Evolutionary conservation across 2,113 vertebrate species (phyloP), one percentile per base, ranked within the genome.

Genomic region (Notarius lentiginosus): DNA sequence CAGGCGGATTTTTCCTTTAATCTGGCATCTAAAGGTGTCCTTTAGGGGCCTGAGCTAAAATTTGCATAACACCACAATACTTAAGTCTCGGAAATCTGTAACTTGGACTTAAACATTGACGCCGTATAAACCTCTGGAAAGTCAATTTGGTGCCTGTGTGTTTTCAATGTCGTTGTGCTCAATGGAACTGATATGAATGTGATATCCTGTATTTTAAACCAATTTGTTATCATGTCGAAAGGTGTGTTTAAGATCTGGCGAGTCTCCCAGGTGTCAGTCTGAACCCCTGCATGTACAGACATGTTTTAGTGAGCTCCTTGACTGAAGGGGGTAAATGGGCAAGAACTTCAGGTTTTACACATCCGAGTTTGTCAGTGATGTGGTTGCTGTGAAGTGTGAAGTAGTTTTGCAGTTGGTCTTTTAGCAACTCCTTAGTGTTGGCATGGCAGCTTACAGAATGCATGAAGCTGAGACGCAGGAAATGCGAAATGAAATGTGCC

Each of bases 291-390:
- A 5, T 80, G 84, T 53, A 87, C 58, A 61, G 58, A 17, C 60
- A 85, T 27, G 77, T 58, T 70, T 47, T 51, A 51, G 70, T 76
- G 22, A 70, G 70, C 66, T 68, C 27, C 68, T 24, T 55, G 79
- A 30, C 27, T 4, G 60, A 51, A 5, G 49, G 20, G 77, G 20
- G 79, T 24, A 15, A 77, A 55, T 77, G 53, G 49, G 49, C 24
- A 18, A 85, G 73, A 53, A 85, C 65, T n/a, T 85, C 20, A 61
- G 34, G 27, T 82, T 84, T 51, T 63, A 51, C 56, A 85, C 41
- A 27, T 73, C 10, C 5, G 14, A 27, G 53, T 73, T 75, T n/a
- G 60, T 65, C 80, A 22, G 15, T 72, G 49, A 12, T 83, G 75
- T 53, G 22, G 68, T 73, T 60, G 15, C 6, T 1, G 49, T n/a